Evolutionary conservation across 2,113 vertebrate species (phyloP), one percentile per base, ranked within the genome.

Genomic region (Campylomormyrus tamandua): DNA sequence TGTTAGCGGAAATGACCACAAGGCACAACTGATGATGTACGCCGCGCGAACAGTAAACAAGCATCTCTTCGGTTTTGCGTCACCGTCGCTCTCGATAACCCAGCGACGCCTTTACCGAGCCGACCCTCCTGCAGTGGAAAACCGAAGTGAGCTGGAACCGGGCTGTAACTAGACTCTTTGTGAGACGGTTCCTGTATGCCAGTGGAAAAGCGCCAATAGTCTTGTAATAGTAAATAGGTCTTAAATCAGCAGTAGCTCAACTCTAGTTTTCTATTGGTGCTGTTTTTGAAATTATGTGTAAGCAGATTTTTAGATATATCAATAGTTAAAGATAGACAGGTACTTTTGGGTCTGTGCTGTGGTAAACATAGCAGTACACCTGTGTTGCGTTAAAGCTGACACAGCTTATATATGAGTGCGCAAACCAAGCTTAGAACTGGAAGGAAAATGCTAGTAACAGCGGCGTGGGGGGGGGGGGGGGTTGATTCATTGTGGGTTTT

Each of bases 321-420:
- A 84, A 84, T 46, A 80, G 74, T 77, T 77, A 77, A 39, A 35
- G 11, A 77, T 77, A 48, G 80, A 48, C 39, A 42, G 3, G 19
- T 48, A 84, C 45, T 84, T 84, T 48, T 84, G 45, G 39, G 21
- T 48, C 42, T 83, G 6, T 24, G 80, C 42, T 83, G 80, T 83
- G 21, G 19, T 48, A 83, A 83, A 83, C 80, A 83, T 11, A 48
- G 45, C 39, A 24, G 17, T 6, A 19, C 80, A 48, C 89, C 70
- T 84, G 88, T 53, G 88, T 86, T 85, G 90, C 90, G 92, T 91
- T 94, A 94, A 94, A 91, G 92, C 91, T 93, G 91, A 92, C 94
- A 95, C 94, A 94, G 94, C 89, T 90, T 89, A 88, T 66, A 19
- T 53, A 46, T 35, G 90, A 90, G 90, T 90, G 87, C 48, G 89